A percentile compares a stretch with the other conserved stretches of the same genome.
Conservation (phyloP, 2,113 vertebrate species). For the Petroica traversi region DNA sequence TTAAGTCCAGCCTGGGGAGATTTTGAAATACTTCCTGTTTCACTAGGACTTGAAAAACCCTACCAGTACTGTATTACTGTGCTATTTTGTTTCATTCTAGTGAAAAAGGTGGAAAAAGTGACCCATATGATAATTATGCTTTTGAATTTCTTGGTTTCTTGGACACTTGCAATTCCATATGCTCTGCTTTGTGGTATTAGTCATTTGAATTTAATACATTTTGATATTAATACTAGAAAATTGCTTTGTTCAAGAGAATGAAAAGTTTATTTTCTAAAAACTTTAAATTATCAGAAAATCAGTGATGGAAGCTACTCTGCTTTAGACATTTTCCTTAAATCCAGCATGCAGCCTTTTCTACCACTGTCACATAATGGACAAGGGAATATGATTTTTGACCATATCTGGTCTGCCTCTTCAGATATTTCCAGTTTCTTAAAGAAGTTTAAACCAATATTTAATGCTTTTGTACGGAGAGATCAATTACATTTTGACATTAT, state of each 20-base stretch:
- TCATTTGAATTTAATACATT: neutral
- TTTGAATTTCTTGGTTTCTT: neutral
- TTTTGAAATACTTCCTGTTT: neutral
- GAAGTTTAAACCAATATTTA: neutral
- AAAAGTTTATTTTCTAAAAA: neutral
- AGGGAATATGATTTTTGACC: neutral
- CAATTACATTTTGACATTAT: neutral
- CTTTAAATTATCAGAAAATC: neutral
- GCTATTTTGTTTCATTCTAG: neutral
- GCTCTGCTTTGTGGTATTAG: neutral
- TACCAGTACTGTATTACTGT: neutral
- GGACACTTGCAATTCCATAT: neutral
- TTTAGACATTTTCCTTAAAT: neutral
- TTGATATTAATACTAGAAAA: neutral
- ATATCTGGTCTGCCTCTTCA: neutral
- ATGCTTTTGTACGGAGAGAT: neutral
- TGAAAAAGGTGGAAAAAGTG: neutral
- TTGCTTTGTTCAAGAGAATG: neutral
- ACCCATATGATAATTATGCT: neutral
- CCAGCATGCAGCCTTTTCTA: neutral
- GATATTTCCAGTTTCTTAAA: neutral
- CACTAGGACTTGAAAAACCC: neutral
- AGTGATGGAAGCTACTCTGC: neutral
- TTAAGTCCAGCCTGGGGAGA: neutral
- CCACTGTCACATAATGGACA: neutral